Percentiles rank a stretch among this genome's conserved stretches.
phyloP scores from a whole-genome alignment of 2,888 invertebrate genomes.

The Spodoptera exigua region DNA sequence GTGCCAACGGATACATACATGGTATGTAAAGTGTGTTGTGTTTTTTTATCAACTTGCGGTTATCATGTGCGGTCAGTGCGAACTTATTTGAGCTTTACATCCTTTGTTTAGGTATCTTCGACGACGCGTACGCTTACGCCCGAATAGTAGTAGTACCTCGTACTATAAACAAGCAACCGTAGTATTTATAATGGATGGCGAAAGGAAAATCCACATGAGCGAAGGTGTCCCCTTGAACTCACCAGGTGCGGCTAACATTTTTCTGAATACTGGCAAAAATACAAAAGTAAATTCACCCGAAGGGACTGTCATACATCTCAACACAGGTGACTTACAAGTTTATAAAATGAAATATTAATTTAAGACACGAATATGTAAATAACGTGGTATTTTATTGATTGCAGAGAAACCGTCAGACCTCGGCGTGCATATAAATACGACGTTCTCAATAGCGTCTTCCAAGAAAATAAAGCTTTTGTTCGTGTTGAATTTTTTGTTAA shows the following conservation, averaged over 20 bases:
- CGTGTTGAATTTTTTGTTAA: constrained; percentile 81
- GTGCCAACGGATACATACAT: constrained; percentile 40
- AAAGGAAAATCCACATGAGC: constrained; percentile 79
- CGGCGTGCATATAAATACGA: constrained; percentile 85
- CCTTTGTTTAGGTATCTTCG: constrained; percentile 83
- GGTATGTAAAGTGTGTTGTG: constrained; percentile 70
- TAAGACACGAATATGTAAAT: constrained; percentile 3
- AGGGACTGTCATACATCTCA: constrained; percentile 84
- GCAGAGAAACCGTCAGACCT: constrained; percentile 82
- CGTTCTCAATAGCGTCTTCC: constrained; percentile 85
- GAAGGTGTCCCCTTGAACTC: constrained; percentile 83
- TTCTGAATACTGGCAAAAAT: constrained; percentile 82
- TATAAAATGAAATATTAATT: constrained; percentile 10
- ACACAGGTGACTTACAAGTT: constrained; percentile 78
- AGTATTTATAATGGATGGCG: constrained; percentile 79
- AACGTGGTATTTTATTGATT: constrained; percentile 64
- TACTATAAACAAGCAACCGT: constrained; percentile 63
- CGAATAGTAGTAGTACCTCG: constrained; percentile 73
- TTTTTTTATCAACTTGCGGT: constrained; percentile 75
- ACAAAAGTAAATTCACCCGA: constrained; percentile 77
- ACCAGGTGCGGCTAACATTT: constrained; percentile 83
- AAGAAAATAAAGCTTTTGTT: constrained; percentile 86
- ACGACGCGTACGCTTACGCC: constrained; percentile 77
- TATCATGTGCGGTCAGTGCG: constrained; percentile 76
- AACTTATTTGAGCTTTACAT: constrained; percentile 82